Conservation (phyloP, 2,113 vertebrate species). For the Cairina moschata region DNA sequence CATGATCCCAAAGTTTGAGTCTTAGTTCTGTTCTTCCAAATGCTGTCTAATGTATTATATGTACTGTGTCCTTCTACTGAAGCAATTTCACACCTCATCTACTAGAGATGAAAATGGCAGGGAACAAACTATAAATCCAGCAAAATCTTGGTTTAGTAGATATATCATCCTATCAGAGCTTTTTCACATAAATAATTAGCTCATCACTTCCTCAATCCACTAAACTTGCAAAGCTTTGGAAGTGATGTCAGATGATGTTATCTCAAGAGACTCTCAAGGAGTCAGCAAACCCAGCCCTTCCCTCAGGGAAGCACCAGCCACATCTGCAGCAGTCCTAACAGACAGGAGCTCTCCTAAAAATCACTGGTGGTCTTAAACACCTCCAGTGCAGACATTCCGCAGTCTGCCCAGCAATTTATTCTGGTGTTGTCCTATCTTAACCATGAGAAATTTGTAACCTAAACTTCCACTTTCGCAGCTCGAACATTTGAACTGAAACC, state of each 20-base stretch:
- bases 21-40: neutral
- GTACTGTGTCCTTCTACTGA: slow-evolving; percentile 27
- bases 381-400: neutral
- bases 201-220: slow-evolving; percentile 11
- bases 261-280: neutral
- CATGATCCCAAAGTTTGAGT: neutral
- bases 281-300: neutral
- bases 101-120: slow-evolving; percentile 54
- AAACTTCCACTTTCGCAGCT: neutral
- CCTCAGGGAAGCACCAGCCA: neutral
- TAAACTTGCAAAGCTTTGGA: neutral
- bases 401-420: neutral
- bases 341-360: neutral
- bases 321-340: neutral
- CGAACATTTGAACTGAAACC: neutral
- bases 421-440: neutral
- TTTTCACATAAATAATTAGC: slow-evolving; percentile 47
- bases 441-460: neutral
- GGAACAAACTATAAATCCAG: slow-evolving; percentile 65
- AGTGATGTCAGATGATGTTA: neutral
- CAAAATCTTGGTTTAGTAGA: slow-evolving; percentile 7
- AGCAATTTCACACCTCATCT: slow-evolving; percentile 72
- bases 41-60: neutral
- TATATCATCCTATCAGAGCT: slow-evolving; percentile 32
- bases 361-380: neutral